Evolutionary conservation across 2,888 invertebrate species (phyloP).

Genomic region (Tenthredo notha): DNA sequence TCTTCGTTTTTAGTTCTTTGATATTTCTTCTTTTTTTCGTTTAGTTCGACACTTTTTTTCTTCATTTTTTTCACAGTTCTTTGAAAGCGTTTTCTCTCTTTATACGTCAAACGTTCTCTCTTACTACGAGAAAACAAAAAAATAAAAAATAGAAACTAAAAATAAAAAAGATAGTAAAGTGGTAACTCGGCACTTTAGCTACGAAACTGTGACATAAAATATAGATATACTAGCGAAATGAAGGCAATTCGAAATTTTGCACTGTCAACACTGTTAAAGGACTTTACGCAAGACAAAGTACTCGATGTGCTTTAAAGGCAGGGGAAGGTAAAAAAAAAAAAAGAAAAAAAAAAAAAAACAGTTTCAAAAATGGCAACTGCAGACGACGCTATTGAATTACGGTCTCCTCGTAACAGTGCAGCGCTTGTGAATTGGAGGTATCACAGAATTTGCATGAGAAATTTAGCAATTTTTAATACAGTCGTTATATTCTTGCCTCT

Average conservation of each 20-base stretch:
- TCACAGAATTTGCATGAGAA: not conserved
- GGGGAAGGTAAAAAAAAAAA: not conserved
- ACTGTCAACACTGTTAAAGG: not conserved
- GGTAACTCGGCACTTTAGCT: not conserved
- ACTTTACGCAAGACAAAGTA: not conserved
- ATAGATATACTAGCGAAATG: not conserved
- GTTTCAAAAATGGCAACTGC: not conserved
- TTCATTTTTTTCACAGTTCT: not conserved
- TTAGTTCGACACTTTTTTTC: not conserved
- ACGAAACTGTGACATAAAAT: not conserved
- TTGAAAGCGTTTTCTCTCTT: not conserved
- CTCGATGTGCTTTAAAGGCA: not conserved
- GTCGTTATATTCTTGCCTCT: not conserved
- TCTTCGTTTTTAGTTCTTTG: not conserved
- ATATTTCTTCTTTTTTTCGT: not conserved
- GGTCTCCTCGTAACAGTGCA: not conserved
- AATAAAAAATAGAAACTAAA: not conserved
- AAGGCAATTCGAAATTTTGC: not conserved
- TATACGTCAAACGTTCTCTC: not conserved
- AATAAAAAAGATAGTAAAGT: not conserved
- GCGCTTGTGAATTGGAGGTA: not conserved
- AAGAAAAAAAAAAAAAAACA: not conserved
- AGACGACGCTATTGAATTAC: slow-evolving; percentile 5
- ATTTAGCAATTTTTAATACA: not conserved
- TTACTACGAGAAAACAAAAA: not conserved